These are phyloP conservation scores for Troides aeacus DNA, from an alignment of 2,888 invertebrate genomes.

Conservation along the genomic window DNA sequence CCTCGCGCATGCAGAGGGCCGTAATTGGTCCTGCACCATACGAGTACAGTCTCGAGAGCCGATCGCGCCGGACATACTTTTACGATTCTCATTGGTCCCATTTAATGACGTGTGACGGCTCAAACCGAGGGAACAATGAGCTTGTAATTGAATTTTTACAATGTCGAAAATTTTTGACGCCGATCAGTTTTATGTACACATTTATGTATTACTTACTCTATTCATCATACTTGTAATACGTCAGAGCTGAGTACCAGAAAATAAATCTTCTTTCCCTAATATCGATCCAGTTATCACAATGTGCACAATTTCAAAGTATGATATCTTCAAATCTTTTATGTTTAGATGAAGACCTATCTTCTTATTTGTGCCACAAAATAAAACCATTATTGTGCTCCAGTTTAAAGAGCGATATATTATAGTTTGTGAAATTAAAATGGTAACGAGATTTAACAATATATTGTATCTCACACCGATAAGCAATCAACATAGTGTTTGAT, in stretches of 20 bases:
- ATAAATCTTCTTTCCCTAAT: neutral
- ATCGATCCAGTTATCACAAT: no score
- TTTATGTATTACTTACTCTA: neutral
- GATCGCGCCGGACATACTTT: slow-evolving; percentile 63
- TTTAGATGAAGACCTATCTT: no score
- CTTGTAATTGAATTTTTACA: slow-evolving; percentile 72
- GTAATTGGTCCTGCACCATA: slow-evolving; percentile 74
- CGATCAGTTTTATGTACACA: slow-evolving; percentile 27
- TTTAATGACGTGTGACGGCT: slow-evolving; percentile 75
- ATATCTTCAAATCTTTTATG: no score
- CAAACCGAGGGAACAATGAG: slow-evolving; percentile 64
- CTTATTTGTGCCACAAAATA: no score
- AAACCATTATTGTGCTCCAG: no score
- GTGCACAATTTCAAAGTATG: no score
- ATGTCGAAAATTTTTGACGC: slow-evolving; percentile 48
- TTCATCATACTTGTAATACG: neutral
- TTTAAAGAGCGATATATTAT: no score
- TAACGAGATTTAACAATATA: no score
- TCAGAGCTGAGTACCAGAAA: neutral
- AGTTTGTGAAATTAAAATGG: no score
- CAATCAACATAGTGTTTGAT: no score
- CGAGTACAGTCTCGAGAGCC: slow-evolving; percentile 52
- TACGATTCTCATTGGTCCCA: slow-evolving; percentile 74
- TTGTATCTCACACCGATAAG: no score
- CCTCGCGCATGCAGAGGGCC: slow-evolving; percentile 58